Conservation (phyloP, 2,888 invertebrate genomes). For the Schizotus pectinicornis region DNA sequence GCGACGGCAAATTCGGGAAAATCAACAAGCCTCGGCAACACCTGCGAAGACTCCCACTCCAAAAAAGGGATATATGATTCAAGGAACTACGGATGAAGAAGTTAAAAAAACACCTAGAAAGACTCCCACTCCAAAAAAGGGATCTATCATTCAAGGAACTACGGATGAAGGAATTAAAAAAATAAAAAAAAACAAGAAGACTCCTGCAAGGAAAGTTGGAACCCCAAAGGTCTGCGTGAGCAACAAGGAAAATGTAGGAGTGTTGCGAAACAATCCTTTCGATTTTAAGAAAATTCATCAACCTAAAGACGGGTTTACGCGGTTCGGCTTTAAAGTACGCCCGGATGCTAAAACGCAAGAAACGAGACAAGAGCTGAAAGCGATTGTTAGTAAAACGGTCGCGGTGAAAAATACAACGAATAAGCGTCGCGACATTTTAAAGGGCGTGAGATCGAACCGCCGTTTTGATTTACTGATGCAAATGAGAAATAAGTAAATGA, state of each 20-base stretch:
- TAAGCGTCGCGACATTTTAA: slow-evolving; percentile 59
- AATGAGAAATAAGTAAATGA: slow-evolving; percentile 50
- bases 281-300: not conserved
- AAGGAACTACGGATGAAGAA: not conserved
- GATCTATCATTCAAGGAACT: too few species aligned
- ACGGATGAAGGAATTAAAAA: slow-evolving; percentile 1
- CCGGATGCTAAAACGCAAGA: slow-evolving; percentile 9
- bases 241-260: not conserved
- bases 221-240: not conserved
- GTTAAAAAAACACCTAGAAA: not conserved
- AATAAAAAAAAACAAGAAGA: not conserved
- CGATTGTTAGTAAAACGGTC: slow-evolving; percentile 41
- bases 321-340: slow-evolving; percentile 41
- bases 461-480: slow-evolving; percentile 77
- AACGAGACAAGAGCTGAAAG: slow-evolving; percentile 35
- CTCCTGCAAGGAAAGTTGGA: not conserved
- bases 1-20: not conserved
- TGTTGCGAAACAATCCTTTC: slow-evolving; percentile 14
- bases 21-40: not conserved
- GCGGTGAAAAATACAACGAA: slow-evolving; percentile 32
- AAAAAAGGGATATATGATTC: not conserved
- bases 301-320: slow-evolving; percentile 18
- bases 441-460: slow-evolving; percentile 74
- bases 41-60: not conserved
- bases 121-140: too few species aligned